Conservation (phyloP, 2,888 invertebrate species). For the Drosophila nigritarsus region DNA sequence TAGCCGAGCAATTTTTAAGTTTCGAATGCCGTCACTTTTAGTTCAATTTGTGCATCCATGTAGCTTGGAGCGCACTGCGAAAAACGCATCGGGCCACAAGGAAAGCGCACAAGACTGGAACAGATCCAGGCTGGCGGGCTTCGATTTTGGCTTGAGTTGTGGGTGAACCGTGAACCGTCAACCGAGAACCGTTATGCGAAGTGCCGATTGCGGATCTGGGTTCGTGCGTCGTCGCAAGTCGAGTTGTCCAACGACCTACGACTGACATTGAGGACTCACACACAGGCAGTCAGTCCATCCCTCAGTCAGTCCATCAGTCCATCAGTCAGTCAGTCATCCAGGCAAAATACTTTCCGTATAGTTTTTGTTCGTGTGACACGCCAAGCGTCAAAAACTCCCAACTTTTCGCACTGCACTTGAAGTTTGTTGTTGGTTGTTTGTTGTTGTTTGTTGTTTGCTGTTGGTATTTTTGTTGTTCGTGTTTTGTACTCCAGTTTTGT, state of each 20-base stretch:
- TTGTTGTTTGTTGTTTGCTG: not conserved
- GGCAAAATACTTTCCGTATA: constrained; percentile 7
- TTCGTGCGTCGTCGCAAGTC: constrained; percentile 4
- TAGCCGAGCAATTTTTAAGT: constrained; percentile 39
- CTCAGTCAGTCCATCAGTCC: not conserved
- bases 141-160: not conserved
- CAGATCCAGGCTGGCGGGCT: constrained; percentile 23
- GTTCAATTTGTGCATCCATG: constrained; percentile 77
- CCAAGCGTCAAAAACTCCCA: constrained; percentile 59
- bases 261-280: constrained; percentile 65
- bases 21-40: constrained; percentile 70
- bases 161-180: not conserved
- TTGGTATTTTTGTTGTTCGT: constrained; percentile 2
- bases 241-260: constrained; percentile 60
- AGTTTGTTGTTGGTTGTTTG: constrained; percentile 36
- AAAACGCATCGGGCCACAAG: constrained; percentile 21
- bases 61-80: constrained; percentile 58
- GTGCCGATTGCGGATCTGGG: not conserved
- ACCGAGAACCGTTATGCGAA: not conserved
- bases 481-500: not conserved
- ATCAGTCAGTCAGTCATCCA: constrained; percentile 3
- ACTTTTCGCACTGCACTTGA: constrained; percentile 52
- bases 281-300: constrained; percentile 20
- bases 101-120: constrained; percentile 28
- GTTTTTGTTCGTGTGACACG: constrained; percentile 69